Evolutionary conservation across 2,797 vertebrate genomes (phyloP).

Genomic region (Arvicola amphibius): DNA sequence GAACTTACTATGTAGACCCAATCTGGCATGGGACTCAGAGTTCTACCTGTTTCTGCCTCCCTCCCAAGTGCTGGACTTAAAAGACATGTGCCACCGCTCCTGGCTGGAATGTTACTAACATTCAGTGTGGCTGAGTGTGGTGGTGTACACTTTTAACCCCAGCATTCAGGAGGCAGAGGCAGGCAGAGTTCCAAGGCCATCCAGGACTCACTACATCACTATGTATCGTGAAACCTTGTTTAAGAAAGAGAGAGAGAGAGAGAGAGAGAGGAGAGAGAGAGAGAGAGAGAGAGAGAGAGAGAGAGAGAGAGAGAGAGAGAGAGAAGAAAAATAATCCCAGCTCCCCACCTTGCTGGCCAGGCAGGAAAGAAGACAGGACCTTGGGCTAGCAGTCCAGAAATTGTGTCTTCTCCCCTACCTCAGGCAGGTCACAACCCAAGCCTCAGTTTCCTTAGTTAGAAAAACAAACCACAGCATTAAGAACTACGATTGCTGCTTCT

Average conservation of each 20-base stretch:
- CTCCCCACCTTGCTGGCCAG: not conserved
- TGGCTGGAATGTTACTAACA: not conserved
- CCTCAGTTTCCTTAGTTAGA: not conserved
- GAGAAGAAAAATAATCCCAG: not conserved
- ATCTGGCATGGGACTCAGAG: not conserved
- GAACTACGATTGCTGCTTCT: slow-evolving; percentile 1
- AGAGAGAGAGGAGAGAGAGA: not conserved
- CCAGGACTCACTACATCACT: not conserved
- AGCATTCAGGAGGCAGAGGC: not conserved
- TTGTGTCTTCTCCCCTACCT: not conserved
- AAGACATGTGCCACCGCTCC: not conserved
- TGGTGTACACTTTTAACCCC: not conserved
- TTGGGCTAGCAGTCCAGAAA: not conserved
- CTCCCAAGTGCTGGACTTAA: not conserved
- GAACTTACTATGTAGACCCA: not conserved
- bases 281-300: too few species aligned
- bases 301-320: fast-evolving
- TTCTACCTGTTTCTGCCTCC: not conserved
- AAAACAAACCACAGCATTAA: slow-evolving; percentile 37
- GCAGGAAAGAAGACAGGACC: not conserved
- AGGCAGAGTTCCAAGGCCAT: not conserved
- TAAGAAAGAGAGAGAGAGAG: not conserved
- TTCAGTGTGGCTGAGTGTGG: not conserved
- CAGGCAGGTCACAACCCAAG: not conserved
- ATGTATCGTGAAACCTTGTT: not conserved